These are phyloP conservation scores for Hydraecia micacea DNA, from an alignment of 2,888 invertebrate species.

Conservation along the genomic window DNA sequence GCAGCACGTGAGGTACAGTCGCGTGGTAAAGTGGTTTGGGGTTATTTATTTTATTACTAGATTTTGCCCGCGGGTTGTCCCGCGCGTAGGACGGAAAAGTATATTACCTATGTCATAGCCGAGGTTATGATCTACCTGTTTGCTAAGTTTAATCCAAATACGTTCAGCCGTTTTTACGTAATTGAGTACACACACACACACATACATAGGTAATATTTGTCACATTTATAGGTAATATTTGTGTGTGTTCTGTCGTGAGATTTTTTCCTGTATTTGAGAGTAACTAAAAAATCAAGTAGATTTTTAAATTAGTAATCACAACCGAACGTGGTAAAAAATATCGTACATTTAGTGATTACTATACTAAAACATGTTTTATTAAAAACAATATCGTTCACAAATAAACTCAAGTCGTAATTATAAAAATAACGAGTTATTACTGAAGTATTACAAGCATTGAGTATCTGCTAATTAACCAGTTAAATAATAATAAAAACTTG, in stretches of 20 bases:
- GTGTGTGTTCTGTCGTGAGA: no score
- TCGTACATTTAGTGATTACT: neutral
- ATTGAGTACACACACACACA: neutral
- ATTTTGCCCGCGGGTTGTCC: neutral
- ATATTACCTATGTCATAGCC: neutral
- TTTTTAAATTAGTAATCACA: neutral
- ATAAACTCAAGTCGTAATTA: conserved; percentile 6
- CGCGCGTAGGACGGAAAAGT: neutral
- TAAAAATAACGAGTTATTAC: conserved; percentile 34
- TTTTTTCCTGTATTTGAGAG: no score
- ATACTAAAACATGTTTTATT: neutral
- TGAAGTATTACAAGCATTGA: conserved; percentile 19
- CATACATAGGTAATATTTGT: neutral
- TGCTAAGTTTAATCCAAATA: neutral
- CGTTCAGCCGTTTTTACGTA: neutral
- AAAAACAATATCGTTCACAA: conserved; percentile 15
- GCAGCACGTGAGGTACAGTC: conserved; percentile 62
- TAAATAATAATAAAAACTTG: conserved; percentile 41
- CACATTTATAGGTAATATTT: neutral
- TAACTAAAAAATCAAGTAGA: no score
- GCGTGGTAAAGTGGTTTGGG: conserved; percentile 11
- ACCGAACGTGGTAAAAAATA: neutral
- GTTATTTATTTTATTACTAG: conserved; percentile 12
- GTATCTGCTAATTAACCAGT: conserved; percentile 38
- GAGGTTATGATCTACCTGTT: neutral